A percentile compares a stretch with the other conserved stretches of the same genome.
Conservation (phyloP, 2,797 vertebrate genomes). For the Sparus aurata region DNA sequence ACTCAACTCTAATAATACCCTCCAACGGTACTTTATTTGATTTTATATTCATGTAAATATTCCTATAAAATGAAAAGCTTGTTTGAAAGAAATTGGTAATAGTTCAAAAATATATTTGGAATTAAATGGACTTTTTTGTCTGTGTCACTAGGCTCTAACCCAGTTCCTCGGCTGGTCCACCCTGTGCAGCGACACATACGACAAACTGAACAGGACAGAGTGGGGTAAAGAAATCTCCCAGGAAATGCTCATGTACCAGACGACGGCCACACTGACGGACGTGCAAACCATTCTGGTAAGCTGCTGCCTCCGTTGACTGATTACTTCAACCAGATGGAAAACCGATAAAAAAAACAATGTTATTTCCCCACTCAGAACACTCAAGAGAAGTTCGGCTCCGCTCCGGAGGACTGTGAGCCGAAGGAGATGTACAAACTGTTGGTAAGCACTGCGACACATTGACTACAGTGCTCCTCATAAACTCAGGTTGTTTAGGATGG, state of each 20-base stretch:
- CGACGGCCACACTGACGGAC: slow-evolving; percentile 86
- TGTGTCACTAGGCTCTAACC: slow-evolving; percentile 88
- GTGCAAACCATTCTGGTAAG: slow-evolving; percentile 92
- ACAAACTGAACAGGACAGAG: slow-evolving; percentile 93
- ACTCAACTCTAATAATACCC: not conserved
- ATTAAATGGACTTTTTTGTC: not conserved
- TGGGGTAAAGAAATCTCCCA: slow-evolving; percentile 91
- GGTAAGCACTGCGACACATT: slow-evolving; percentile 79
- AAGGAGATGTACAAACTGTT: slow-evolving; percentile 92
- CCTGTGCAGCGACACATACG: slow-evolving; percentile 93
- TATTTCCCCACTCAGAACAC: slow-evolving; percentile 87
- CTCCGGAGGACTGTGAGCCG: slow-evolving; percentile 91
- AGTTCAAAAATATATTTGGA: not conserved
- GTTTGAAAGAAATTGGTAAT: not conserved
- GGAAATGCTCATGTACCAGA: slow-evolving; percentile 94
- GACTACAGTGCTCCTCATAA: not conserved
- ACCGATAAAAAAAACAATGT: too few relatives aligned
- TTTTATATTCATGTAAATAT: not conserved
- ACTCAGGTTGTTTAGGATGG: not conserved
- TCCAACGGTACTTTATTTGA: not conserved
- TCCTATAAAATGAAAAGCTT: not conserved
- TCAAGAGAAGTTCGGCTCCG: slow-evolving; percentile 89
- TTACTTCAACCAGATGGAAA: not conserved
- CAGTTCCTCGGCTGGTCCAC: slow-evolving; percentile 97
- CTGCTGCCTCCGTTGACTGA: not conserved